A percentile compares a stretch with the other conserved stretches of the same genome.
These are phyloP conservation scores for Latrodectus hesperus DNA, from an alignment of 2,888 invertebrate genomes.

Conservation along the genomic window DNA sequence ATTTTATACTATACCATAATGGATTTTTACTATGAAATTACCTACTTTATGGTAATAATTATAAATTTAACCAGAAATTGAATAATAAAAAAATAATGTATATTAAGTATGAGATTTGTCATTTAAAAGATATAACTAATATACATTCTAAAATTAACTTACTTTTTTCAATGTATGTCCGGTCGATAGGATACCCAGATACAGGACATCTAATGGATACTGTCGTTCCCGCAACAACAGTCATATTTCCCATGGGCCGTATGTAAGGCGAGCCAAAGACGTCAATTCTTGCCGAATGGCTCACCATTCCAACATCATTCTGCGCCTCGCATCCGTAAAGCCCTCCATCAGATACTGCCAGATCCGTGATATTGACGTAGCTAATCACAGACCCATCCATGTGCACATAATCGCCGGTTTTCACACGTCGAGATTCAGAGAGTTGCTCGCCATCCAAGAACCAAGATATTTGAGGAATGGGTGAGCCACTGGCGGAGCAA, in stretches of 20 bases:
- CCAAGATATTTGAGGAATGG: conserved; percentile 70
- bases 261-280: conserved; percentile 75
- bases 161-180: conserved; percentile 65
- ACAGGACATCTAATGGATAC: conserved; percentile 75
- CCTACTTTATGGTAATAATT: too few relatives aligned
- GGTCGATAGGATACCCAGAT: conserved; percentile 74
- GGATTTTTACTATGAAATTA: too few relatives aligned
- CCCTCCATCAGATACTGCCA: conserved; percentile 64
- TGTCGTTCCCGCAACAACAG: conserved; percentile 75
- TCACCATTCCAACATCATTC: conserved; percentile 65
- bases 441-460: conserved; percentile 67
- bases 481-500: conserved; percentile 69
- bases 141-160: neutral
- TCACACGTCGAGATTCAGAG: conserved; percentile 58
- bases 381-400: conserved; percentile 67
- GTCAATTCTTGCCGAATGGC: conserved; percentile 73
- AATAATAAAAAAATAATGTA: too few relatives aligned
- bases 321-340: conserved; percentile 64
- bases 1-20: too few relatives aligned
- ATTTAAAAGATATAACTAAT: too few relatives aligned
- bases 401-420: conserved; percentile 67
- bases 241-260: conserved; percentile 74
- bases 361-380: conserved; percentile 68
- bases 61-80: too few relatives aligned
- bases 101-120: too few relatives aligned